Base-by-base conservation (phyloP, 1,140 invertebrate species). In the Achatina immaculata region DNA sequence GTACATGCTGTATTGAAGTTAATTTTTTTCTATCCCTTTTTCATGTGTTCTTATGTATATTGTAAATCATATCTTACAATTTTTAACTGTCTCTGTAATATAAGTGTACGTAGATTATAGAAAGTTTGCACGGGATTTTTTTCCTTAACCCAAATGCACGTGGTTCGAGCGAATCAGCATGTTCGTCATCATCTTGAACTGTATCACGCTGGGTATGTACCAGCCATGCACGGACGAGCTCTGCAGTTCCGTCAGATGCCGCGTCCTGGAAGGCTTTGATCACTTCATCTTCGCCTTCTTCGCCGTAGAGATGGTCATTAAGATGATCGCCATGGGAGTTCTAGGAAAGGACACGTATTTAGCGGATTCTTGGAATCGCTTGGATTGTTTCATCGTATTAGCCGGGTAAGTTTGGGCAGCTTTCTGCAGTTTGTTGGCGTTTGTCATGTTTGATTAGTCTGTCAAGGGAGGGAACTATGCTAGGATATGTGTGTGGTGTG, bases 141-240 rank as follows among this genome's bases (percentile, higher is more conserved):
- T n/a, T n/a, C 87, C 88, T 88, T 89, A 89, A 89, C 87, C 42
- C 31, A 73, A 71, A 0, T 69, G n/a, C 92, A 99, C 96, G 92
- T 99, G 98, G 98, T 99, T 99, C 93, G 99, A 99, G 93, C 94
- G 98, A 82, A 93, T 99, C 83, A 99, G 97, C 88, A 99, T 99
- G 96, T 93, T 98, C 92, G 97, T 99, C 34, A 99, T 99, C 86
- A 92, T 99, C 75, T 93, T 99, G 84, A 99, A 99, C 93, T 99
- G 99, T 92, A 94, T 99, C 71, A 99, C 99, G 0, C 93, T 99
- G 83, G 98, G 98, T 62, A 99, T 99, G 98, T 99, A 99, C 92
- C 96, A 99, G 92, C 98, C 98, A 16, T 99, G 98, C 91, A 88
- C 89, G 31, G 97, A 99, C 89, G 94, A 95, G 83, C 85, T 90